Evolutionary conservation across 1,140 invertebrate species (phyloP), one percentile per base, ranked within the genome.

Genomic region (Drosophila trapezifrons): DNA sequence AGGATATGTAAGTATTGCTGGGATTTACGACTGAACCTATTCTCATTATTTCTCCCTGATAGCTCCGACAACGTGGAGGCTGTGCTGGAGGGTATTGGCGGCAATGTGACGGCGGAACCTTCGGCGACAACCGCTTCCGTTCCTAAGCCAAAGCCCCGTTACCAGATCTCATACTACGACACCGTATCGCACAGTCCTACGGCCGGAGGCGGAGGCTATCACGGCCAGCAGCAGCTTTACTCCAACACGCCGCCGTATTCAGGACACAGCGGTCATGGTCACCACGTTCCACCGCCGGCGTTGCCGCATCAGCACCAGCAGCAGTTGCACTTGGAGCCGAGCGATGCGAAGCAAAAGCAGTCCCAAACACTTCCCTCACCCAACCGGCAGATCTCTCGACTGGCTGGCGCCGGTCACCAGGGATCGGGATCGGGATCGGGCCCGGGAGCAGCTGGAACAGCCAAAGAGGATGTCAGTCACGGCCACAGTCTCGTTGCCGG

Each of bases 31-130:
- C 2, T 12, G 12, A 65, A 9, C 9, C 4, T 17, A 6, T 45
- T 25, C 35, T 47, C 22, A n/a, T 42, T 2, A 20, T 52, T 45
- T 9, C 4, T 42, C 4, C 2, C 0, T 37, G 0, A 2, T 27
- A 92, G 91, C 17, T 92, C 91, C 15, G 91, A 91, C 25, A 92
- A 92, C 63, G 91, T 92, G 25, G 91, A 92, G 65, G 91, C 90
- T n/a, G 90, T 91, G 49, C 58, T 92, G 8, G 91, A 92, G 73
- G 90, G 89, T 7, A 91, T 91, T 63, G 91, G 90, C 1, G 84
- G 79, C 49, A 82, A 77, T 59, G 62, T 15, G n/a, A 18, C 65
- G 12, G 89, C 65, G 4, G 89, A 86, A 29, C 52, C 84, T 12
- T 25, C 64, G 25, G 38, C 63, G 3, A 45, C 73, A 15, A 52